Percentiles rank a stretch among this genome's conserved stretches.
phyloP scores from a whole-genome alignment of 2,888 invertebrate genomes.

The Chrysina gloriosa region DNA sequence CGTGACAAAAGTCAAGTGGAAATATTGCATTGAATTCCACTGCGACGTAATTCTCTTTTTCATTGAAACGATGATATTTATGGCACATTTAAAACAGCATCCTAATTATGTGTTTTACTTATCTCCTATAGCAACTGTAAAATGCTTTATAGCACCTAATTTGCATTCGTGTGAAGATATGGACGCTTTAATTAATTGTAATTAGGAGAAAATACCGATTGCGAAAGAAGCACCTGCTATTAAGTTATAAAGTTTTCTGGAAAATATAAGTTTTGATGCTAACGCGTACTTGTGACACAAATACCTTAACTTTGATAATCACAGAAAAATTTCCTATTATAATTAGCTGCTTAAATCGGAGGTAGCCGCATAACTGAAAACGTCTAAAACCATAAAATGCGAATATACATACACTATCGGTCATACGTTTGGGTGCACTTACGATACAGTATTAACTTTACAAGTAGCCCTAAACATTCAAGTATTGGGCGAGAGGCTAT shows the following conservation, averaged over 20 bases:
- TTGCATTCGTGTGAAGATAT: slow-evolving; percentile 9
- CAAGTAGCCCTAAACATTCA: too few species aligned
- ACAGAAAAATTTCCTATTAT: neutral
- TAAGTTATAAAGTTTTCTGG: slow-evolving; percentile 2
- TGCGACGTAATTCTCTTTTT: too few species aligned
- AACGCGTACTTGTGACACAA: neutral
- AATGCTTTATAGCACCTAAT: slow-evolving; percentile 4
- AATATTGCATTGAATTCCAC: too few species aligned
- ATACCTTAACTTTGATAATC: neutral
- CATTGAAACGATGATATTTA: too few species aligned
- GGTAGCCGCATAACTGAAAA: neutral
- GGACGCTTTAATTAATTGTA: slow-evolving; percentile 8
- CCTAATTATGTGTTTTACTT: neutral
- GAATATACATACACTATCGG: too few species aligned
- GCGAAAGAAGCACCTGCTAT: neutral
- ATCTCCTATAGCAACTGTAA: slow-evolving; percentile 2
- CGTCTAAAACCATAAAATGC: too few species aligned
- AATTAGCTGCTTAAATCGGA: too few species aligned
- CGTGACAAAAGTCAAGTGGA: too few species aligned
- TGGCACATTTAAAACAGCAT: neutral
- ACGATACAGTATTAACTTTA: too few species aligned
- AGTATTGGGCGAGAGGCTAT: too few species aligned
- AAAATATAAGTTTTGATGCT: neutral
- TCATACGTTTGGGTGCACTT: too few species aligned
- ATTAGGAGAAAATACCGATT: slow-evolving; percentile 14